Evolutionary conservation across 2,888 invertebrate genomes (phyloP).

Genomic region (Meta bourneti): DNA sequence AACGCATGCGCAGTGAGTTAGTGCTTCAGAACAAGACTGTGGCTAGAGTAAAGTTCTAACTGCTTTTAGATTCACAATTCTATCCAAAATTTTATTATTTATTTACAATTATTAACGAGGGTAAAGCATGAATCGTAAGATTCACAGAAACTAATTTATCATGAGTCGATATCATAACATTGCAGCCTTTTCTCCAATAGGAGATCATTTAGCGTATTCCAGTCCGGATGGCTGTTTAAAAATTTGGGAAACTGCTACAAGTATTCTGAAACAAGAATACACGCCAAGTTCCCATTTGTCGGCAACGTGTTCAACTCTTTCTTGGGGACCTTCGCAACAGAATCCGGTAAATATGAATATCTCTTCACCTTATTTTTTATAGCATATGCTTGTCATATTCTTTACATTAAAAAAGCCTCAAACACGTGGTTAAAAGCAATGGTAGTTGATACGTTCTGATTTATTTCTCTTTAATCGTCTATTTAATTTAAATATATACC

Average conservation of each 20-base stretch:
- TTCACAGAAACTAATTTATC: neutral
- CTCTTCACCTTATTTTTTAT: neutral
- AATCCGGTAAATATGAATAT: neutral
- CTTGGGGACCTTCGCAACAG: constrained; percentile 85
- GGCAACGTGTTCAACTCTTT: constrained; percentile 90
- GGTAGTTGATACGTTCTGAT: too few species aligned
- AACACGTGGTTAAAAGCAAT: too few species aligned
- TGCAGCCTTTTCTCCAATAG: constrained; percentile 79
- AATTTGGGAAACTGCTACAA: constrained; percentile 92
- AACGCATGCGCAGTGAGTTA: too few species aligned
- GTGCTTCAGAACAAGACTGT: too few species aligned
- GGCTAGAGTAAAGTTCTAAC: too few species aligned
- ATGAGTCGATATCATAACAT: constrained; percentile 44
- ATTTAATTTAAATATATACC: too few species aligned
- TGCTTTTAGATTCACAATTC: neutral
- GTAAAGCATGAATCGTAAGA: too few species aligned
- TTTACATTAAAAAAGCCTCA: too few species aligned
- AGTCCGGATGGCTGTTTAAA: constrained; percentile 89
- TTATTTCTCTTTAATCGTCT: too few species aligned
- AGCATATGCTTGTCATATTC: too few species aligned
- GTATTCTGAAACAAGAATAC: constrained; percentile 91
- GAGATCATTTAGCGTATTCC: constrained; percentile 81
- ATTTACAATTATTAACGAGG: too few species aligned
- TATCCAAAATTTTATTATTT: neutral
- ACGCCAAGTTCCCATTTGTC: constrained; percentile 92